A percentile compares a stretch with the other conserved stretches of the same genome.
Conservation (phyloP, 2,888 invertebrate species). For the Thera britannica region DNA sequence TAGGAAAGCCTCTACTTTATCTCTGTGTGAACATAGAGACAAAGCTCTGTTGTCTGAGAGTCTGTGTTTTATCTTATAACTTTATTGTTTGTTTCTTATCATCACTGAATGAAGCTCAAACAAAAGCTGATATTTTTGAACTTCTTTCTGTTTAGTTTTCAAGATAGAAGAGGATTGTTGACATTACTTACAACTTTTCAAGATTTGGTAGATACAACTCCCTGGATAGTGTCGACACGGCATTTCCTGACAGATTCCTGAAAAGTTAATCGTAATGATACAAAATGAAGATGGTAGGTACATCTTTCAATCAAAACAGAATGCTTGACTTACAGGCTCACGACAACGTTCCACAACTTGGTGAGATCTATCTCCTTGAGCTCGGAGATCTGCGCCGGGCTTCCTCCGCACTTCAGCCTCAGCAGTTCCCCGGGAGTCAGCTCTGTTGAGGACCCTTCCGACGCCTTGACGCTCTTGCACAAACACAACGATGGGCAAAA, state of each 20-base stretch:
- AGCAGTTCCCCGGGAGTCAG: slow-evolving; percentile 84
- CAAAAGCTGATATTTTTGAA: background rate
- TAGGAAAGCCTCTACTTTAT: too few species aligned
- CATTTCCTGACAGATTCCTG: slow-evolving; percentile 88
- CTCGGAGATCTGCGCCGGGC: slow-evolving; percentile 84
- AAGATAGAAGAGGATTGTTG: background rate
- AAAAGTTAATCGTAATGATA: slow-evolving; percentile 53
- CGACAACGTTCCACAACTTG: slow-evolving; percentile 85
- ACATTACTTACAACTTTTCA: slow-evolving; percentile 88
- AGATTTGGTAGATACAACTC: slow-evolving; percentile 87
- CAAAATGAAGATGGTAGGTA: background rate
- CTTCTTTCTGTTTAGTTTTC: too few species aligned
- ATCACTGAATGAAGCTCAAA: too few species aligned
- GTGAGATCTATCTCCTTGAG: slow-evolving; percentile 86
- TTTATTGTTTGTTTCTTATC: too few species aligned
- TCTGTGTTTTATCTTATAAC: too few species aligned
- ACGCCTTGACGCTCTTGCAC: slow-evolving; percentile 83
- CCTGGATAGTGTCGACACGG: slow-evolving; percentile 84
- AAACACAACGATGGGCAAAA: slow-evolving; percentile 82
- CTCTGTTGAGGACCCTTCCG: slow-evolving; percentile 78
- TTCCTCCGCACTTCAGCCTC: slow-evolving; percentile 86
- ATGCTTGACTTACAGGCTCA: slow-evolving; percentile 86
- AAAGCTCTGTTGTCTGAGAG: too few species aligned
- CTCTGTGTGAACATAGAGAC: too few species aligned
- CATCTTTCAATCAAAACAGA: background rate